Base-by-base conservation (phyloP, 2,113 vertebrate genomes). In the Condylura cristata region DNA sequence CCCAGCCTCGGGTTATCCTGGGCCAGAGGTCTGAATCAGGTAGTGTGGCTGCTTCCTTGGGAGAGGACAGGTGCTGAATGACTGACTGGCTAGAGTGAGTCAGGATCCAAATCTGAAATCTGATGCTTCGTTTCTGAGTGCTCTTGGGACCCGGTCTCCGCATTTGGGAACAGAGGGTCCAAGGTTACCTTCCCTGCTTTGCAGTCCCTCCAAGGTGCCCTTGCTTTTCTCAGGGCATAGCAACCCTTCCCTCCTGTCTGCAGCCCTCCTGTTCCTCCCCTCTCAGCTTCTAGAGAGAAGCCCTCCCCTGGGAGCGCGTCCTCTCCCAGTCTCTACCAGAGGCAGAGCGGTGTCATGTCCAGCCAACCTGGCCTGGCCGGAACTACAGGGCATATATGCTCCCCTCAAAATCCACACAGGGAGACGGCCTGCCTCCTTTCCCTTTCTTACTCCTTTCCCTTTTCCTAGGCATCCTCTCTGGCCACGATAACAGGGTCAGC, bases 401-500 rank as follows among this genome's bases (percentile, higher is more conserved):
- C 24, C 18, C 76, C n/a, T 37, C 51, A 85, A 56, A 10, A 70
- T 41, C 30, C 8, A 12, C n/a, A 5, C 0, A 0, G 8, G 24
- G 24, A 61, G 26, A 32, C 5, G 41, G 30, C 24, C 70, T 85
- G 41, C 89, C 53, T 44, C 51, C 39, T 66, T 61, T 82, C 34
- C 78, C 30, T 10, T 37, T 11, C n/a, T n/a, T n/a, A 91, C 53
- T 44, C 51, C 39, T 66, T 61, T 82, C 34, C 78, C 30, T 10
- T 37, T 11, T 81, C 58, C 13, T 20, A 99, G 99, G 99, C 39
- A 98, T 99, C 79, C 98, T 99, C 93, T 99, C 99, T 5, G 99
- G 99, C 91, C 99, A 99, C 0, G 99, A 99, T 97, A 99, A 99
- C 98, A 99, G 99, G 80, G 99, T 99, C 95, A 99, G 99, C 98